Evolutionary conservation across 2,797 vertebrate species (phyloP), one percentile per base, ranked within the genome.

Genomic region (Melopsittacus undulatus): DNA sequence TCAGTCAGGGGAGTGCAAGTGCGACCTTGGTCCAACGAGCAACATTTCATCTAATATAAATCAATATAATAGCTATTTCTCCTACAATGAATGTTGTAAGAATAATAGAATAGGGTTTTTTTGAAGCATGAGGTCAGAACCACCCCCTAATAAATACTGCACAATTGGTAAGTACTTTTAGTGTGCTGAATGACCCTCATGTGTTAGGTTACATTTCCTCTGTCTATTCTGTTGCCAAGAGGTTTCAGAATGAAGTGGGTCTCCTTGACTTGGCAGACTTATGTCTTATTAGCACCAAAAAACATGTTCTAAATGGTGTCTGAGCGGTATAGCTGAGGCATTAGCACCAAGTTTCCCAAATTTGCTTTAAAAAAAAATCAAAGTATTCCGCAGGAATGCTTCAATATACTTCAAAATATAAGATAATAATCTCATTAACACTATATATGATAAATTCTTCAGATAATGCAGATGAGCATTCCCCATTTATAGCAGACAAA

Each of bases 41-140:
- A 92, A 85, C 62, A 92, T 56, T 92, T 90, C 3, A 69, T 73
- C n/a, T 36, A 75, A 90, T 66, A 90, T 73, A 90, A 90, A 95
- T 84, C 54, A 94, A 82, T 68, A 52, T 24, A 88, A 92, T 75
- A 75, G 79, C 56, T 79, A 75, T 69, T 92, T 90, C n/a, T 42
- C 42, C 34, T 69, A 61, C 5, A 19, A 27, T 62, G 17, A 45
- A 45, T 69, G 79, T 51, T 78, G 29, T 52, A 90, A 90, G n/a
- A 86, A 81, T 75, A 95, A 93, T 40, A 90, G 5, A 91, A 83
- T 27, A 83, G 5, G 3, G 52, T 81, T 68, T 83, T 75, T 63
- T 61, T 85, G 61, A 94, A 70, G 43, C 52, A 74, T 56, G 76
- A 87, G 42, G 56, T 81, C 82, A 88, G 72, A 83, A 94, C 10